A percentile compares a stretch with the other conserved stretches of the same genome.
Evolutionary conservation across 2,888 invertebrate genomes (phyloP).

Genomic region (Masnerella sp.): DNA sequence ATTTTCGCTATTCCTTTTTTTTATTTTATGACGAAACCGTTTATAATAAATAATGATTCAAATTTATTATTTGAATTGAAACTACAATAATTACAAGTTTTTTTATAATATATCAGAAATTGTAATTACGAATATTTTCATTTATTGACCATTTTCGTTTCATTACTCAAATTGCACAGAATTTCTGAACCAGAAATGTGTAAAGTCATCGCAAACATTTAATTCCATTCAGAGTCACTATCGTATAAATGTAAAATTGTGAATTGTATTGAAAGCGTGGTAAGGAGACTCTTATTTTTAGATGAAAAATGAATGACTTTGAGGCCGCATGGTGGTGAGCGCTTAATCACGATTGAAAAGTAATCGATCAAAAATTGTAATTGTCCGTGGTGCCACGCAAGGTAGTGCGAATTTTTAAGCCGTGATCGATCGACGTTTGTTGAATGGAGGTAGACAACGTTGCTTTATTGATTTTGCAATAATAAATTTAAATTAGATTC

Average conservation of each 20-base stretch:
- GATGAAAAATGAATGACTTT: constrained; percentile 38
- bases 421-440: constrained; percentile 55
- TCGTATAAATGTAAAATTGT: background rate
- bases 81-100: no score
- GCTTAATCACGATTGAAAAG: constrained; percentile 62
- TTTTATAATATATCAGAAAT: no score
- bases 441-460: constrained; percentile 11
- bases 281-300: background rate
- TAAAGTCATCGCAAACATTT: no score
- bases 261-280: no score
- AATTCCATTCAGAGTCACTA: background rate
- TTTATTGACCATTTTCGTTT: no score
- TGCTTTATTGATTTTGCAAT: constrained; percentile 50
- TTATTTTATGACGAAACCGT: no score
- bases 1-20: no score
- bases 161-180: no score
- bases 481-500: constrained; percentile 56
- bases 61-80: no score
- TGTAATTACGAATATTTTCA: no score
- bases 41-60: no score
- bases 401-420: constrained; percentile 56
- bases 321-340: constrained; percentile 43
- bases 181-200: no score
- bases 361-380: constrained; percentile 61
- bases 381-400: constrained; percentile 41